Percentiles rank a stretch among this genome's conserved stretches.
phyloP scores from a whole-genome alignment of 2,797 vertebrate genomes.

The Monodelphis domestica region DNA sequence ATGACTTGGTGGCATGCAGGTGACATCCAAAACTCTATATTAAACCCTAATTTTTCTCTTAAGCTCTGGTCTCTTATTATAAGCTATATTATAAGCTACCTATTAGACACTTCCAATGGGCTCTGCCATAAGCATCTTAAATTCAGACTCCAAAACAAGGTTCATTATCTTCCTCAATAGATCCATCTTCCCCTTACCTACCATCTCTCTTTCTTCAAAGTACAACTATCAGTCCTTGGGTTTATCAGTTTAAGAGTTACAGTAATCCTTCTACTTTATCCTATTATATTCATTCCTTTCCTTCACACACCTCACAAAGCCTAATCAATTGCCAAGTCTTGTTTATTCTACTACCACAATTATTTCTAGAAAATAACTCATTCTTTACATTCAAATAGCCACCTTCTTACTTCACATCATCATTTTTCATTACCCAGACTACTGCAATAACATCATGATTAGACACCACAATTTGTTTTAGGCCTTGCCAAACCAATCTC shows the following conservation, averaged over 20 bases:
- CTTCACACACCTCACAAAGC: not conserved
- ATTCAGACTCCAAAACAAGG: not conserved
- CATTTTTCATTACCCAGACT: not conserved
- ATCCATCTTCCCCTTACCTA: not conserved
- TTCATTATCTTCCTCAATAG: not conserved
- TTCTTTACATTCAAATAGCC: not conserved
- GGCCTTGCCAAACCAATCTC: too few relatives aligned
- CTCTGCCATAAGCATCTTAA: conserved; percentile 7
- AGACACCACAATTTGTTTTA: not conserved
- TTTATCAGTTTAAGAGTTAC: not conserved
- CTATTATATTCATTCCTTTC: too few relatives aligned
- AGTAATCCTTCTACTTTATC: too few relatives aligned
- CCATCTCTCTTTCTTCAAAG: not conserved
- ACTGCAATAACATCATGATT: not conserved
- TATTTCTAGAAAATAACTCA: not conserved
- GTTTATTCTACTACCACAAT: not conserved
- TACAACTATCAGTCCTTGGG: not conserved
- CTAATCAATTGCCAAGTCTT: not conserved
- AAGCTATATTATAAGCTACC: not conserved
- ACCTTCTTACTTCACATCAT: not conserved
- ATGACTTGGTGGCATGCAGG: not conserved
- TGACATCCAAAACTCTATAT: not conserved
- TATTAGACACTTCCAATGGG: not conserved
- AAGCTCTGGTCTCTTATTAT: not conserved
- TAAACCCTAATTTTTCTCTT: not conserved